Evolutionary conservation across 2,797 vertebrate genomes (phyloP), one percentile per base, ranked within the genome.

Genomic region (Pelodytes ibericus): DNA sequence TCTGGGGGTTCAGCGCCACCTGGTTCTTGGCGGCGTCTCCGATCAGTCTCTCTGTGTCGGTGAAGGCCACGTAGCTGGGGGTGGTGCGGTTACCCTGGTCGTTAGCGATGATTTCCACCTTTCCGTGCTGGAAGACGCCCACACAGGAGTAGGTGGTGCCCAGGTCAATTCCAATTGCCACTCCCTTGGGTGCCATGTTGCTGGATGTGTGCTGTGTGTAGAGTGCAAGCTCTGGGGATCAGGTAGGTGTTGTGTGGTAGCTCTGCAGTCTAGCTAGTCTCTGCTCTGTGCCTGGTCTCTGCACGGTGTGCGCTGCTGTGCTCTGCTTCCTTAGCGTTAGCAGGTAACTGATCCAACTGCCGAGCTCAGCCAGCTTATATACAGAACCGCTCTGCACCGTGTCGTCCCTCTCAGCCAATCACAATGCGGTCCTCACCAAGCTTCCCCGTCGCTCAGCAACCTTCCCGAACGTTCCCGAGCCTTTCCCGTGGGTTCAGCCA

Each of bases 21-120:
- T 57, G 83, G 44, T 39, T 79, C 75, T 81, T 79, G 56, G 85
- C 81, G 0, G 72, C 65, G 3, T 83, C 75, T 30, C 83, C 77
- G 0, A 82, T 71, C 33, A 80, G 63, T 26, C 77, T 60, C 51
- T 80, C 74, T 0, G 74, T 65, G 70, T 75, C 63, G 0, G 81
- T 71, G 41, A 81, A 85, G 39, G 81, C 83, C 81, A 81, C 77
- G 1, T 71, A 81, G 80, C 81, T 80, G 57, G 82, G 78, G 1
- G 74, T 80, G 4, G 81, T 79, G 58, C 84, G 36, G 56, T 60
- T 71, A 15, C 68, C 68, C 25, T 71, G 68, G 56, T 71, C 68
- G 26, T 71, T 71, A 29, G 58, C 41, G 29, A 72, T 72, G 58
- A 72, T 72, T 27, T 72, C 70, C 70, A 72, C 70, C 20, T 72